These are phyloP conservation scores for Temnothorax rugatulus DNA, from an alignment of 2,888 invertebrate genomes.

Conservation along the genomic window DNA sequence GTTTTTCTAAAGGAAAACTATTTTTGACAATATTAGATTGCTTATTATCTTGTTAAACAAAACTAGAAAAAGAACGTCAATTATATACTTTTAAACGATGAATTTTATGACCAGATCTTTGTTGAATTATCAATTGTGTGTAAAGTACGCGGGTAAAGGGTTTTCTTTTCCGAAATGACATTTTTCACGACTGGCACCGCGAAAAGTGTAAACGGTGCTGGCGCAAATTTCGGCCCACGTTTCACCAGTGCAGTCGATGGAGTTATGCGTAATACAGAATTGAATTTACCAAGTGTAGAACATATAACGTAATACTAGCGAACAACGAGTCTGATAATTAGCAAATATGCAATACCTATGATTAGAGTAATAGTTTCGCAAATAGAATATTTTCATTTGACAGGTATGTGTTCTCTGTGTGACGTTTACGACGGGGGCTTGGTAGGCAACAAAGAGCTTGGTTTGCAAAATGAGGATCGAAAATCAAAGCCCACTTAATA, in stretches of 20 bases:
- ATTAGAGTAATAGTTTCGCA: constrained; percentile 76
- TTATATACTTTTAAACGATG: not conserved
- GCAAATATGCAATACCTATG: constrained; percentile 75
- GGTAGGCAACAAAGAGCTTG: constrained; percentile 74
- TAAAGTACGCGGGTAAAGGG: not conserved
- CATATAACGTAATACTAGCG: constrained; percentile 47
- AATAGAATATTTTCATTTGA: constrained; percentile 78
- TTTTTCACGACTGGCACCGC: not conserved
- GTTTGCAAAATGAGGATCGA: constrained; percentile 77
- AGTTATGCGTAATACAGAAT: constrained; percentile 49
- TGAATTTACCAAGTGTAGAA: constrained; percentile 58
- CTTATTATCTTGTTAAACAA: constrained; percentile 60
- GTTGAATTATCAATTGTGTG: not conserved
- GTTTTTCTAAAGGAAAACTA: constrained; percentile 50
- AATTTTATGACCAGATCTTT: not conserved
- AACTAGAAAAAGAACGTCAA: constrained; percentile 61
- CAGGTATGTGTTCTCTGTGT: constrained; percentile 72
- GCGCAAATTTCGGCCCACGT: constrained; percentile 27
- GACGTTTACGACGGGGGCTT: constrained; percentile 48
- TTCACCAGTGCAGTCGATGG: constrained; percentile 2
- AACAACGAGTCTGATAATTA: constrained; percentile 64
- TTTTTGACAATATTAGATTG: constrained; percentile 64
- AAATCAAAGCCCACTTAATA: constrained; percentile 81
- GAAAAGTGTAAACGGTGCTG: constrained; percentile 22
- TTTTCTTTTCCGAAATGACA: constrained; percentile 2